Evolutionary conservation across 2,113 vertebrate species (phyloP).

Genomic region (Cercopithecus mona): DNA sequence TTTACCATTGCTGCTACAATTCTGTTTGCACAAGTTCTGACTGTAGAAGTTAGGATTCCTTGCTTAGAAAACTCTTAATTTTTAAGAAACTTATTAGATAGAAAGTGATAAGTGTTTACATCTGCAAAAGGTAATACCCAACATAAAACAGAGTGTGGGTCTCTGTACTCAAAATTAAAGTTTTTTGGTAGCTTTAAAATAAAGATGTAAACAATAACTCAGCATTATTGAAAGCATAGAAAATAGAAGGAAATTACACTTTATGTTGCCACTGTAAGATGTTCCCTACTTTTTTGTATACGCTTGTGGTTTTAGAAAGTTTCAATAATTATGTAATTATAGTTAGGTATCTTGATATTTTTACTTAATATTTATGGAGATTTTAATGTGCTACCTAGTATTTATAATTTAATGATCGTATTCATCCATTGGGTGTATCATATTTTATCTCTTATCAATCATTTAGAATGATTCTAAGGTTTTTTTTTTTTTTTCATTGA

Average conservation of each 20-base stretch:
- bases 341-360: not conserved
- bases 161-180: not conserved
- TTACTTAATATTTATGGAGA: not conserved
- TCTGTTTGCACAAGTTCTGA: not conserved
- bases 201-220: not conserved
- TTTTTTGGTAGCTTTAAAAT: not conserved
- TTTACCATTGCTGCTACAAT: not conserved
- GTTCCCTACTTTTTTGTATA: not conserved
- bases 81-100: not conserved
- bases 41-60: not conserved
- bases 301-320: not conserved
- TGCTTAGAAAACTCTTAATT: not conserved
- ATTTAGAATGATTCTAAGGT: not conserved
- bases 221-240: not conserved
- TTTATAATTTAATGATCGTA: not conserved
- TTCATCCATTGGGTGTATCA: not conserved
- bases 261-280: not conserved
- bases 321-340: not conserved
- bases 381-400: not conserved
- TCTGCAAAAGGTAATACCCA: not conserved
- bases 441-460: not conserved
- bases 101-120: not conserved
- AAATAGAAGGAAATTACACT: not conserved
- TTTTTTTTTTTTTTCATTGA: not conserved
- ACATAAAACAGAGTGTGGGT: not conserved